Percentiles rank a stretch among this genome's conserved stretches.
Conservation (phyloP, 2,113 vertebrate species). For the Cryptotis parvus region DNA sequence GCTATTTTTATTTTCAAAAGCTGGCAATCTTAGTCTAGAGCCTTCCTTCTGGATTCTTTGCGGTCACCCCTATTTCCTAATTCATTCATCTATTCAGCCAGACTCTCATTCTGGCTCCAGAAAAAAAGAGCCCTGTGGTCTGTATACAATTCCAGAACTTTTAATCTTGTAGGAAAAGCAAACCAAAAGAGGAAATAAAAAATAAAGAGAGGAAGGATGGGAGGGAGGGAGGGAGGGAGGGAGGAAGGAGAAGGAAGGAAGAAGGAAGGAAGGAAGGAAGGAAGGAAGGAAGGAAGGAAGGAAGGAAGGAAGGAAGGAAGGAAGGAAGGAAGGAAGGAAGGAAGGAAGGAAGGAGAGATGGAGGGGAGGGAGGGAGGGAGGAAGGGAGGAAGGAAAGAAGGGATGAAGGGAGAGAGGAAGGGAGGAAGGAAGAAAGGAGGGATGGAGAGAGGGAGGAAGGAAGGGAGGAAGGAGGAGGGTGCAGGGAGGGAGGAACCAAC, state of each 20-base stretch:
- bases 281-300: background rate
- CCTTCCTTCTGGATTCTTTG: conserved; percentile 8
- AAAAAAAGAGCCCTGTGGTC: background rate
- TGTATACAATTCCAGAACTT: background rate
- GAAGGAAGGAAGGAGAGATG: too few relatives aligned
- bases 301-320: background rate
- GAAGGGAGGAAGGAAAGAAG: background rate
- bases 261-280: too few relatives aligned
- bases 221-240: background rate
- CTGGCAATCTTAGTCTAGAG: background rate
- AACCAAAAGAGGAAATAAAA: background rate
- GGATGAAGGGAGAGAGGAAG: too few relatives aligned
- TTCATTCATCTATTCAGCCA: background rate
- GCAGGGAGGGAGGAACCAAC: background rate
- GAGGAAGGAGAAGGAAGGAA: too few relatives aligned
- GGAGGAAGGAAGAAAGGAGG: too few relatives aligned
- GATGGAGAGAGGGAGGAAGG: background rate
- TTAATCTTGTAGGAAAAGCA: background rate
- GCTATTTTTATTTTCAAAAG: conserved; percentile 44
- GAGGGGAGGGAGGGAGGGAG: background rate
- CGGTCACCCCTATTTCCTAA: background rate
- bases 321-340: too few relatives aligned
- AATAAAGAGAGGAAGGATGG: background rate
- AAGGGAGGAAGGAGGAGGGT: background rate
- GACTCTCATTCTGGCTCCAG: background rate